A percentile compares a stretch with the other conserved stretches of the same genome.
Conservation (phyloP, 2,888 invertebrate genomes). For the Temnothorax rugatulus region DNA sequence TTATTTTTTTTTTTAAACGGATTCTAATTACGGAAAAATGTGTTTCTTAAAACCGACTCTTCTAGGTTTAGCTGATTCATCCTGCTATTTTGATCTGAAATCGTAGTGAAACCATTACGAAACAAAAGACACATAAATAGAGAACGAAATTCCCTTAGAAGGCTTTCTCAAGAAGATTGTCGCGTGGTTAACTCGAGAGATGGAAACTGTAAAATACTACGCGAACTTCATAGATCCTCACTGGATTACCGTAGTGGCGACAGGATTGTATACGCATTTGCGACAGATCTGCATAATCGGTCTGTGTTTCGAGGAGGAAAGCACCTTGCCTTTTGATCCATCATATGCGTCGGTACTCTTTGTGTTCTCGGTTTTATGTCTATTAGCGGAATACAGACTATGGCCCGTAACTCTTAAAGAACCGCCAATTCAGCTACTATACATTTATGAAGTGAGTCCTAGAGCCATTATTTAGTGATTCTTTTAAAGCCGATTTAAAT, state of each 20-base stretch:
- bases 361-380: conserved; percentile 82
- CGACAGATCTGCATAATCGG: conserved; percentile 84
- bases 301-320: conserved; percentile 79
- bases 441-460: conserved; percentile 82
- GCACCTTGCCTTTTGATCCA: conserved; percentile 78
- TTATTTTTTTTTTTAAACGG: background rate
- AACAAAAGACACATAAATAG: background rate
- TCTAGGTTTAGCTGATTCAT: conserved; percentile 18
- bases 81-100: conserved; percentile 11
- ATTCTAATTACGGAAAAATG: background rate
- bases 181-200: conserved; percentile 58
- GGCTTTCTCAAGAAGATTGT: background rate
- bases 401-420: conserved; percentile 85
- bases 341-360: conserved; percentile 83
- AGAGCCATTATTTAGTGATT: background rate
- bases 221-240: conserved; percentile 81
- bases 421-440: conserved; percentile 82
- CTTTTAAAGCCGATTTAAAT: background rate
- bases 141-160: background rate
- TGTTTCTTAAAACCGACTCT: background rate
- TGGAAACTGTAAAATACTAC: conserved; percentile 81
- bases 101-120: background rate
- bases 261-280: conserved; percentile 84
- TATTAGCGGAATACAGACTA: conserved; percentile 84
- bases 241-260: conserved; percentile 82